Base-by-base conservation (phyloP, 1,140 invertebrate genomes). In the Papilio machaon region DNA sequence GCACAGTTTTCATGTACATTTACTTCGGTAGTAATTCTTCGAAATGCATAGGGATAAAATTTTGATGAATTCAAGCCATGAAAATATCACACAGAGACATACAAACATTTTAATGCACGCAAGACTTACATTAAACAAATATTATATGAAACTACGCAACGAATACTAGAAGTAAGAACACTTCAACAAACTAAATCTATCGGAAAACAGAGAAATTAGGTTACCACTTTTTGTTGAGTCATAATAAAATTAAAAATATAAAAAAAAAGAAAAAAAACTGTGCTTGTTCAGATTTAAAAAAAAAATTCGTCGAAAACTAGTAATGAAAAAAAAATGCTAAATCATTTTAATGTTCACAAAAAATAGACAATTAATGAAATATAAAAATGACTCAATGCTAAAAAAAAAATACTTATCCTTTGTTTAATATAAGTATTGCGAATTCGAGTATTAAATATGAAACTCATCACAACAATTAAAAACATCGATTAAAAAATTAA, bases 51-150 rank as follows among this genome's bases (percentile, higher is more conserved):
- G n/a, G n/a, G n/a, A n/a, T 54, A 54, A 6, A 38, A 70, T 70
- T 70, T 70, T 70, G 60, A 9, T 30, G 30, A 35, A 38, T 30
- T 70, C 30, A 70, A 35, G 23, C 64, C 64, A 70, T 58, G 11
- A 80, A 80, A 81, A 74, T 60, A 84, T 80, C 49, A 77, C 82
- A 11, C 84, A 30, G 58, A 79, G 7, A 30, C 74, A 79, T 23
- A 64, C 17, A 54, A 30, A 77, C 30, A 49, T 47, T 43, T 23
- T 35, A 75, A 79, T 30, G 17, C 30, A 88, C 86, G 87, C 87
- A 89, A 88, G 85, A 93, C 92, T 92, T 92, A 93, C 90, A 93
- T 92, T 92, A 92, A 93, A 94, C 90, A 92, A 92, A 90, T 83
- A 74, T 70, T 52, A 82, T 38, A 74, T 80, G 81, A 81, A 49